These are phyloP conservation scores for Spicauda simplicius DNA, from an alignment of 2,888 invertebrate species.

Conservation along the genomic window DNA sequence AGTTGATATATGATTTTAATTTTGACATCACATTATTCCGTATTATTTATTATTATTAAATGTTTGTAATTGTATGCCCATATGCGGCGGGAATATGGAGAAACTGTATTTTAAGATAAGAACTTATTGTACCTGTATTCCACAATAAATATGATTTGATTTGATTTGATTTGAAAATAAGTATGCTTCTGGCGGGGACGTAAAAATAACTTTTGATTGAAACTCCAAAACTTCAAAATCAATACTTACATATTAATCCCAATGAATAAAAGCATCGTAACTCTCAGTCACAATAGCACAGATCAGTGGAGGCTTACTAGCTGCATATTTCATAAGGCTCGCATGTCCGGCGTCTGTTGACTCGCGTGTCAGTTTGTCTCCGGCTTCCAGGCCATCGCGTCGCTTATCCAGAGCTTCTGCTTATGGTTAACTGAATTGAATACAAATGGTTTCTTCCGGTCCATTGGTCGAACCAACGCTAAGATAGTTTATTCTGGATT, in stretches of 20 bases:
- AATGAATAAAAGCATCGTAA: background rate
- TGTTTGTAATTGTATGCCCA: too few species aligned
- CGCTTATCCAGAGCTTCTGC: constrained; percentile 20
- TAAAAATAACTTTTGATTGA: too few species aligned
- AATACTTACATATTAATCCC: background rate
- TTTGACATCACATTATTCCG: too few species aligned
- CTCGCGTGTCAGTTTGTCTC: constrained; percentile 22
- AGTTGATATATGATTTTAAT: too few species aligned
- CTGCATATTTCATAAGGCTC: constrained; percentile 31
- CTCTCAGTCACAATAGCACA: background rate
- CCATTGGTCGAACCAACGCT: background rate
- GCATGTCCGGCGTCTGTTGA: constrained; percentile 17
- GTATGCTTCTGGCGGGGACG: too few species aligned
- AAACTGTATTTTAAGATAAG: too few species aligned
- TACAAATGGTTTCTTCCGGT: background rate
- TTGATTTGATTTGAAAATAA: too few species aligned
- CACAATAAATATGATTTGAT: too few species aligned
- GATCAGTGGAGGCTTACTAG: constrained; percentile 16
- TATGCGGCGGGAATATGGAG: too few species aligned
- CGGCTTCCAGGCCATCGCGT: constrained; percentile 32
- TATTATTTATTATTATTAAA: too few species aligned
- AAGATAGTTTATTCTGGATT: background rate
- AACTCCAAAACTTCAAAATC: too few species aligned
- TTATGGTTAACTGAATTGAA: constrained; percentile 13
- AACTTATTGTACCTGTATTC: too few species aligned